Percentiles rank a stretch among this genome's conserved stretches.
These are phyloP conservation scores for Cantharis flavilabris DNA, from an alignment of 2,888 invertebrate genomes.

Conservation along the genomic window DNA sequence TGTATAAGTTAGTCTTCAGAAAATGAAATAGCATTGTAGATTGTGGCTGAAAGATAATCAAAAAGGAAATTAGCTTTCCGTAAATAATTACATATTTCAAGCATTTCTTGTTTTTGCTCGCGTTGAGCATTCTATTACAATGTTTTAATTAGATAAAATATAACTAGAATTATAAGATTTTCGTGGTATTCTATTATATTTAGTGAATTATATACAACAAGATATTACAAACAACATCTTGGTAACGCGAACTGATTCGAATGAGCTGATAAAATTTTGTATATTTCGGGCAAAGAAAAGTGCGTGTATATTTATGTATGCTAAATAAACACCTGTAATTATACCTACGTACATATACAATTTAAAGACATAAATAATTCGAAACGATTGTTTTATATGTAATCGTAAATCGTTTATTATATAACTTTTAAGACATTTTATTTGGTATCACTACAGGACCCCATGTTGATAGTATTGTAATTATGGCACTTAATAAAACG, in stretches of 20 bases:
- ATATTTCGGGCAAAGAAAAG: not conserved
- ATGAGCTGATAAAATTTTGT: not conserved
- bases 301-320: not conserved
- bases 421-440: conserved; percentile 41
- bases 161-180: not conserved
- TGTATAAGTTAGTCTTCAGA: not conserved
- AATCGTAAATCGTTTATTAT: conserved; percentile 38
- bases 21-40: not conserved
- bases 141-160: not conserved
- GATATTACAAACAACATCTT: not conserved
- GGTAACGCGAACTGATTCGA: not conserved
- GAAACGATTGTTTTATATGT: conserved; percentile 40
- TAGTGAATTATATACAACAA: not conserved
- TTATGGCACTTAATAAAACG: conserved; percentile 41
- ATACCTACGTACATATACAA: conserved; percentile 10
- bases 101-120: not conserved
- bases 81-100: not conserved
- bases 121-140: not conserved
- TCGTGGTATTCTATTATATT: not conserved
- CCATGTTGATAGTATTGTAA: conserved; percentile 40
- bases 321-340: conserved; percentile 39
- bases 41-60: not conserved
- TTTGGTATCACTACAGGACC: conserved; percentile 39
- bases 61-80: not conserved
- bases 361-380: conserved; percentile 33